Percentiles rank a stretch among this genome's conserved stretches.
Conservation (phyloP, 2,113 vertebrate genomes). For the Myrmecobius fasciatus region DNA sequence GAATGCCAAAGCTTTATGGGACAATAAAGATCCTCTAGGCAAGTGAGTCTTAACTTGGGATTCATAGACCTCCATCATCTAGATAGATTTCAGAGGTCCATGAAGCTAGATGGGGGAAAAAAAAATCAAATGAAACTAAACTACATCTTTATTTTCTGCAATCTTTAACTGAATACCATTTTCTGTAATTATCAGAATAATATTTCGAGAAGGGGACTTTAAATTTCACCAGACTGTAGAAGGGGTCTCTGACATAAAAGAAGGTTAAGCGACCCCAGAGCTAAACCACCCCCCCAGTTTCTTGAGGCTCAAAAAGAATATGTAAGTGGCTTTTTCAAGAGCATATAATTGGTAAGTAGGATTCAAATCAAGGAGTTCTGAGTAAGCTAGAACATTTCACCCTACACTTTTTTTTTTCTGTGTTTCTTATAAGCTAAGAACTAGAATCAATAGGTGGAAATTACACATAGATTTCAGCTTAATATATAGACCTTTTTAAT, state of each 20-base stretch:
- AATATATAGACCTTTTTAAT: not conserved
- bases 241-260: not conserved
- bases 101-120: not conserved
- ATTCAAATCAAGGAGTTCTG: not conserved
- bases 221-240: not conserved
- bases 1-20: not conserved
- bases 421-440: not conserved
- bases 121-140: not conserved
- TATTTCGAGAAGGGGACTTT: not conserved
- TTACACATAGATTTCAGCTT: not conserved
- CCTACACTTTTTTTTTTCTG: not conserved
- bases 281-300: not conserved
- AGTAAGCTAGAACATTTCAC: not conserved
- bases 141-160: not conserved
- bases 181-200: not conserved
- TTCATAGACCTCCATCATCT: not conserved
- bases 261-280: not conserved
- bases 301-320: not conserved
- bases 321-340: not conserved
- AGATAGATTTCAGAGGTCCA: not conserved
- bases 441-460: not conserved
- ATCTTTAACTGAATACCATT: not conserved
- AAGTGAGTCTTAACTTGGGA: not conserved
- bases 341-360: not conserved
- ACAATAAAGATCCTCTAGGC: not conserved